A percentile compares a stretch with the other conserved stretches of the same genome.
Conservation (phyloP, 2,797 vertebrate species). For the Hephaestus fuliginosus region DNA sequence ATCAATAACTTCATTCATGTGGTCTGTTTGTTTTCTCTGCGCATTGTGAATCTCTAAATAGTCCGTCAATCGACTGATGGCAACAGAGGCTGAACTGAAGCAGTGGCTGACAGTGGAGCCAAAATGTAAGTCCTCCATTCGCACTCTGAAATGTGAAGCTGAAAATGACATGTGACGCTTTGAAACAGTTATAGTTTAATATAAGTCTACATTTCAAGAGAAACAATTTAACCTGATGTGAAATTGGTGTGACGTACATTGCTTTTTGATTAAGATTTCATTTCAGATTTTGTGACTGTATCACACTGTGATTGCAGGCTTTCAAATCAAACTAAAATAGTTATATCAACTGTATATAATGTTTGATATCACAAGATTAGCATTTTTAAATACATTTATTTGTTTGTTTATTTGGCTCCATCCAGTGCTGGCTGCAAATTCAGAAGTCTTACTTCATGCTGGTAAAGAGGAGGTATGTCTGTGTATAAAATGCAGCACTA, state of each 20-base stretch:
- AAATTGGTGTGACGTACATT: background rate
- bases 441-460: constrained; percentile 81
- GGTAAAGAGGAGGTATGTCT: constrained; percentile 83
- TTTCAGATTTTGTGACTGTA: constrained; percentile 5
- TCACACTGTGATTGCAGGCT: background rate
- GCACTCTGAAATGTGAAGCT: background rate
- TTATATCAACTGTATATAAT: background rate
- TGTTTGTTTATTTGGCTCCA: background rate
- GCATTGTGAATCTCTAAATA: constrained; percentile 36
- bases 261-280: constrained; percentile 1
- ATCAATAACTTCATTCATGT: background rate
- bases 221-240: background rate
- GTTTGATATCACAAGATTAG: background rate
- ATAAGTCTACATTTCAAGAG: background rate
- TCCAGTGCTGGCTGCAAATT: constrained; percentile 80
- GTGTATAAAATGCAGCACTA: background rate
- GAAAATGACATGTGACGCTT: background rate
- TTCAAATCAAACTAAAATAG: background rate
- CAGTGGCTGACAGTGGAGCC: constrained; percentile 79
- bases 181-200: background rate
- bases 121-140: constrained; percentile 74
- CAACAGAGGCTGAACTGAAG: constrained; percentile 82
- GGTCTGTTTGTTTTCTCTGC: background rate
- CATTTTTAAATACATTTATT: background rate
- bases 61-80: constrained; percentile 76